Evolutionary conservation across 2,888 invertebrate genomes (phyloP).

Genomic region (Herminia tarsipennalis): DNA sequence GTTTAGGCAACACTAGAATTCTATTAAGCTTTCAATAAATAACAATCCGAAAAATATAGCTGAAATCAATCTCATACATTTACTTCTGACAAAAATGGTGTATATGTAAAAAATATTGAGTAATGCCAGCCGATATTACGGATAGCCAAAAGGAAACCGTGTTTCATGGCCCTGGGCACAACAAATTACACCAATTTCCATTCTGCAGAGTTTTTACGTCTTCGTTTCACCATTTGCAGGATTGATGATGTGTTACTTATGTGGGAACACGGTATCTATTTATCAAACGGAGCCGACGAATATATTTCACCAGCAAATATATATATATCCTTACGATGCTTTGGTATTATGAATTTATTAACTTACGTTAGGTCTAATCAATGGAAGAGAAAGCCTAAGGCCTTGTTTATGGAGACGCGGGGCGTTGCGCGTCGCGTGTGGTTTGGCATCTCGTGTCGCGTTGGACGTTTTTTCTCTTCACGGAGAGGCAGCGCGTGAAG

Average conservation of each 20-base stretch:
- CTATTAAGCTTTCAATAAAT: not conserved
- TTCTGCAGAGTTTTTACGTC: slow-evolving; percentile 47
- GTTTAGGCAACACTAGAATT: slow-evolving; percentile 1
- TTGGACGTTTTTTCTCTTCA: too few species aligned
- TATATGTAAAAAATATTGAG: slow-evolving; percentile 37
- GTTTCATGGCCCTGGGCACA: slow-evolving; percentile 56
- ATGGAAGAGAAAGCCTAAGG: too few species aligned
- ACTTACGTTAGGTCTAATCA: too few species aligned
- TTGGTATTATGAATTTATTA: slow-evolving; percentile 1
- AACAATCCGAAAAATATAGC: slow-evolving; percentile 1
- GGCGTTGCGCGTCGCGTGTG: too few species aligned
- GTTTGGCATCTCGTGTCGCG: too few species aligned
- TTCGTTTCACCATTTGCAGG: slow-evolving; percentile 47
- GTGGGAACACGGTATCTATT: slow-evolving; percentile 35
- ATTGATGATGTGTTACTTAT: slow-evolving; percentile 47
- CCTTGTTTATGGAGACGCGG: too few species aligned
- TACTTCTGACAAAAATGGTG: slow-evolving; percentile 15
- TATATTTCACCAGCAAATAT: slow-evolving; percentile 15
- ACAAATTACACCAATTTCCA: slow-evolving; percentile 68
- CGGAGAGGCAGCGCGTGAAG: too few species aligned
- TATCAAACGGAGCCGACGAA: slow-evolving; percentile 31
- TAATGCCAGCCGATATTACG: slow-evolving; percentile 47
- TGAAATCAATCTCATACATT: slow-evolving; percentile 29
- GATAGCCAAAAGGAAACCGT: slow-evolving; percentile 60
- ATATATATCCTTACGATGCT: not conserved